These are phyloP conservation scores for Scotopteryx bipunctaria DNA, from an alignment of 2,888 invertebrate genomes.

Conservation along the genomic window DNA sequence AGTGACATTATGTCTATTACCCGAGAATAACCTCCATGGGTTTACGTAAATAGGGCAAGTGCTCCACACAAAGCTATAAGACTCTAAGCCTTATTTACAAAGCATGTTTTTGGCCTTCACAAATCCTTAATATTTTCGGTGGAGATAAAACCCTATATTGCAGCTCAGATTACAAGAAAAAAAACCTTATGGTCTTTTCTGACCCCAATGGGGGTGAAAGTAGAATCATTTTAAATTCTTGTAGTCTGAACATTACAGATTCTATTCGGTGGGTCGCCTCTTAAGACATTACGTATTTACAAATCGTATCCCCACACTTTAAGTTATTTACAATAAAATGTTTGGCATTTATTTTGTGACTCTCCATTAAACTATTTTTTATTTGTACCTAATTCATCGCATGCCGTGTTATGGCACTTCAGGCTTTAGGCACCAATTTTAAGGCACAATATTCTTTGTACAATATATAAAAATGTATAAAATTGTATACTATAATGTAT, in stretches of 20 bases:
- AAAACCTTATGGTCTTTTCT: neutral
- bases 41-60: constrained; percentile 26
- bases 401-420: constrained; percentile 67
- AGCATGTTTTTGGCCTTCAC: constrained; percentile 74
- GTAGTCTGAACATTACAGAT: constrained; percentile 42
- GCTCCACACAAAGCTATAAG: constrained; percentile 28
- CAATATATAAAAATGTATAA: constrained; percentile 41
- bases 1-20: too few relatives aligned
- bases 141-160: constrained; percentile 55
- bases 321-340: constrained; percentile 64
- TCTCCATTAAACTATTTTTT: constrained; percentile 65
- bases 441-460: constrained; percentile 64
- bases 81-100: constrained; percentile 70
- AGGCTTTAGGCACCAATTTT: constrained; percentile 66
- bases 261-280: constrained; percentile 73
- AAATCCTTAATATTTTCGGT: constrained; percentile 70
- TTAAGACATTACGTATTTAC: constrained; percentile 68
- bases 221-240: constrained; percentile 2
- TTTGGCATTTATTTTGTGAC: constrained; percentile 83
- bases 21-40: too few relatives aligned
- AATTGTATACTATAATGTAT: constrained; percentile 44
- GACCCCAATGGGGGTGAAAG: neutral
- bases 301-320: constrained; percentile 55
- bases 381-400: constrained; percentile 62
- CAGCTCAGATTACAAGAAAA: constrained; percentile 14